Base-by-base conservation (phyloP, 2,797 vertebrate species). In the Epinephelus awoara region DNA sequence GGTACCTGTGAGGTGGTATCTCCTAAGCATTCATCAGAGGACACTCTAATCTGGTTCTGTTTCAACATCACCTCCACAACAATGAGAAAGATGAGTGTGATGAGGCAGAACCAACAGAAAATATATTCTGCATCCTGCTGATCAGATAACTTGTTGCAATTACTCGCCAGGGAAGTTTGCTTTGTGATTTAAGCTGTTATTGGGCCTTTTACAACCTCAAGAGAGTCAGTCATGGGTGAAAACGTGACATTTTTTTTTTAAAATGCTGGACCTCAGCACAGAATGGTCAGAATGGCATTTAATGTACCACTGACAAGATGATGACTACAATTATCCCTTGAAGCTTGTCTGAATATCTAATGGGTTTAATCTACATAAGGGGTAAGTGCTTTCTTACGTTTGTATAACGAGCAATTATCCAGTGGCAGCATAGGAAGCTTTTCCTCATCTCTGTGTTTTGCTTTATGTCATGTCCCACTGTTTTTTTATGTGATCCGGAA, bases 81-180 rank as follows among this genome's bases (percentile, higher is more conserved):
- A 85, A 87, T 67, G 67, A 83, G 72, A 69, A 18, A 77, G 80
- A 86, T 64, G 79, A 83, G 84, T 18, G 75, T 86, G 83, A 91
- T 88, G 86, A 92, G 81, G 81, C 81, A 78, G 84, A 90, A 89
- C 86, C 46, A 59, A 56, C 52, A 50, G 44, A 76, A 85, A 83
- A 89, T 79, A 80, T 82, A 79, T 77, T 65, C 70, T 52, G 27
- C 42, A 73, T 86, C 65, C 52, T 42, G 38, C 59, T 82, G 81
- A 91, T 87, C 77, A 85, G 84, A 85, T 88, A 88, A 88, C 82
- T 50, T 57, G 57, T 55, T 51, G 78, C 80, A 92, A 90, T 91
- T 85, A 89, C 76, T 84, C 57, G 50, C 74, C 62, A 44, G 49
- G 67, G 74, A 84, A 58, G 75, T 86, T 86, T 82, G 54, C 71